Evolutionary conservation across 1,140 invertebrate genomes (phyloP), one percentile per base, ranked within the genome.

Genomic region (Drosophila prosaltans): DNA sequence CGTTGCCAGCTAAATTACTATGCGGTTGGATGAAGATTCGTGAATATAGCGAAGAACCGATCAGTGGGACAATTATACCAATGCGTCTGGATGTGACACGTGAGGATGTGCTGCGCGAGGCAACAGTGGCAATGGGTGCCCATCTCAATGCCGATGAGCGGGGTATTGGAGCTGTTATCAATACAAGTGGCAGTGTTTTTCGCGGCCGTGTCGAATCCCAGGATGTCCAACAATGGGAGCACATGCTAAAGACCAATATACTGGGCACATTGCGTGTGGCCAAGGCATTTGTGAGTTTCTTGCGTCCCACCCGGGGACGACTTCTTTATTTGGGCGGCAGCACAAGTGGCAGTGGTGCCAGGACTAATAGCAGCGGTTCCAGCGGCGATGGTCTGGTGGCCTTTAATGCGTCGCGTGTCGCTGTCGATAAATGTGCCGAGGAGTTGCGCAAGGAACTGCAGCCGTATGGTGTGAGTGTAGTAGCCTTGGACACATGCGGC

Each of bases 141-240:
- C 96, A 97, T 93, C 92, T 97, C 69, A 96, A 96, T 62, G 96
- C 96, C 24, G 96, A 96, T 43, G 95, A 97, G 93, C 96, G 96
- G 82, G 96, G 96, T 74, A 94, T 97, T 62, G 96, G 96, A 95
- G 96, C 96, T 39, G 95, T 97, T 3, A 95, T 97, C 51, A 96
- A 97, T 90, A 97, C 96, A 1, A 96, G 95, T 9, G 96, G 96
- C 10, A 94, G 95, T 70, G 94, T 95, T 60, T 93, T 95, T 91
- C 93, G 95, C 65, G 94, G 95, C n/a, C 92, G 94, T 28, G 93
- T 96, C 36, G 95, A 96, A 65, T 94, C 93, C 62, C 96, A 97
- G 80, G 95, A 96, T 65, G 94, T 95, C 1, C 92, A 94, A 1
- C 95, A 96, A 80, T 97, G 96, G 96, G 96, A 97, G 85, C 94